Evolutionary conservation across 1,140 invertebrate species (phyloP), one percentile per base, ranked within the genome.

Genomic region (Procambarus clarkii): DNA sequence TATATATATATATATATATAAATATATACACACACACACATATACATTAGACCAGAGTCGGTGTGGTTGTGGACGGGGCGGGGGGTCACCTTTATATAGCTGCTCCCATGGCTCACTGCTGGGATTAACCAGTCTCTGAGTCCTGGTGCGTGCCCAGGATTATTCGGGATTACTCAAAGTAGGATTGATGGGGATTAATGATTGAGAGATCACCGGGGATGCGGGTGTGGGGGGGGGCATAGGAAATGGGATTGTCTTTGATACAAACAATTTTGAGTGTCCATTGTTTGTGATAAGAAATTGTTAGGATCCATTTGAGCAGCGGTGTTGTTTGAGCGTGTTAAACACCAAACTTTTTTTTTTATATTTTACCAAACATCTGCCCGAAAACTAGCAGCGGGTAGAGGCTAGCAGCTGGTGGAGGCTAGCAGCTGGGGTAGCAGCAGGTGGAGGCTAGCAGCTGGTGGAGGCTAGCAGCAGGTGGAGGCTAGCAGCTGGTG

Each of bases 151-250:
- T 34, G 48, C 79, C 13, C 54, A 4, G 24, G 79, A 81, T 81
- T 81, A 81, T 34, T n/a, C 21, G 34, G 79, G 79, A 50, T 81
- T 81, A 24, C 79, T 58, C 54, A 81, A 54, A 81, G 79, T 81
- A 54, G 48, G 79, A 81, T 81, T 81, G 79, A 81, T 81, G 48
- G 58, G 79, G 79, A 81, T 81, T 81, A 81, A 81, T 81, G 54
- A 81, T 48, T 34, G 11, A 50, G 79, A 48, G 79, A 81, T 81
- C 58, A 81, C 21, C 3, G 69, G 24, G 69, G 69, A 34, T 24
- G 24, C 34, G 69, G 34, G 24, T n/a, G 50, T 0, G 13, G 34
- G 64, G 64, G 64, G 3, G 24, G 69, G 69, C 7, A 24, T 24
- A 74, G 69, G 21, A 11, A 0, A 34, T 0, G 69, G 69, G 69